Conservation (phyloP, 23 tunicate genomes). For the Diplosoma virens region DNA sequence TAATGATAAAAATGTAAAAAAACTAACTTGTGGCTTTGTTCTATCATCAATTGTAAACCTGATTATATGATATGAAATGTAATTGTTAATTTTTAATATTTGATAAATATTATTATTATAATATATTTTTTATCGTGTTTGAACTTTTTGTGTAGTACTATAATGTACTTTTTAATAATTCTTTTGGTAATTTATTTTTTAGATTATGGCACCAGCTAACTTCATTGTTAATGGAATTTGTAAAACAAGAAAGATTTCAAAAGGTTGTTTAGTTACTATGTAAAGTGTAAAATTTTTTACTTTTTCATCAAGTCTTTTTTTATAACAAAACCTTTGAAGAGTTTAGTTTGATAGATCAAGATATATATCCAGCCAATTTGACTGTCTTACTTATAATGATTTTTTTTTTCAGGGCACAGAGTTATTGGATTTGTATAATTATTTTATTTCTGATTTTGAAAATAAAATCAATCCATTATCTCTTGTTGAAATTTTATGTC, state of each 20-base stretch:
- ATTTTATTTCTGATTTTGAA: constrained; percentile 81
- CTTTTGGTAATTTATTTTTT: background rate
- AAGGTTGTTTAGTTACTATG: constrained; percentile 6
- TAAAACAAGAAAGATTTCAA: constrained; percentile 38
- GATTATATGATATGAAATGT: no score
- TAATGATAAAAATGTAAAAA: no score
- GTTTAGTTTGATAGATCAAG: no score
- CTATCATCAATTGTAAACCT: no score
- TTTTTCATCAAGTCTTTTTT: background rate
- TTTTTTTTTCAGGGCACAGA: constrained; percentile 45
- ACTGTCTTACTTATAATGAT: background rate
- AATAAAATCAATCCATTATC: constrained; percentile 80
- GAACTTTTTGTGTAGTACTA: no score
- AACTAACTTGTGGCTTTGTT: no score
- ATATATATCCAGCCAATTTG: no score
- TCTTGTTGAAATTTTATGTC: constrained; percentile 85
- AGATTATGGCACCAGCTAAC: constrained; percentile 92
- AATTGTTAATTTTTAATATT: no score
- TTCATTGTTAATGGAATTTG: constrained; percentile 25
- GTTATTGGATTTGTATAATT: constrained; percentile 60
- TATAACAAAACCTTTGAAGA: no score
- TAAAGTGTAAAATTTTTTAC: background rate
- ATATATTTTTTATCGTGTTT: no score
- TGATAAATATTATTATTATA: no score
- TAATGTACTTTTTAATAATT: no score